These are phyloP conservation scores for Taenioides sp. DNA, from an alignment of 2,797 vertebrate species.

Conservation along the genomic window DNA sequence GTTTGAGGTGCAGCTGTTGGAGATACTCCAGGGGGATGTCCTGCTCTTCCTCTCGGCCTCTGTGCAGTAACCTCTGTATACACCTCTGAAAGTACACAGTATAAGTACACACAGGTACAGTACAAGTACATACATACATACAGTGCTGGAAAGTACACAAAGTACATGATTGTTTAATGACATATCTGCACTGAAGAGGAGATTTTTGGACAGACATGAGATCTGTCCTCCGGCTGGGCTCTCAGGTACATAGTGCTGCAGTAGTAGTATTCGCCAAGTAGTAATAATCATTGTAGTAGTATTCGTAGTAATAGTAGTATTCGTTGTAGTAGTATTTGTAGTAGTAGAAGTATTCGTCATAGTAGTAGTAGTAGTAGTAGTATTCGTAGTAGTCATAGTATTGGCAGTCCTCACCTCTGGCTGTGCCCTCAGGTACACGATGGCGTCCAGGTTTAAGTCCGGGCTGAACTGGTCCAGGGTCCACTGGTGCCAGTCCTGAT, in stretches of 20 bases:
- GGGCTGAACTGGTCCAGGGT: constrained; percentile 79
- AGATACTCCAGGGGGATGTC: constrained; percentile 84
- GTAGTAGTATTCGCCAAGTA: no score
- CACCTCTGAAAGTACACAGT: constrained; percentile 71
- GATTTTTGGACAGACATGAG: no score
- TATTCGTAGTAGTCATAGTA: not conserved
- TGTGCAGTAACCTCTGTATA: constrained; percentile 80
- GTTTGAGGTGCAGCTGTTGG: constrained; percentile 85
- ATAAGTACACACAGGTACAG: not conserved
- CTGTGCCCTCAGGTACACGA: constrained; percentile 83
- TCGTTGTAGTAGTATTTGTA: no score
- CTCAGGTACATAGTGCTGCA: not conserved
- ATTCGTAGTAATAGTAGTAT: no score
- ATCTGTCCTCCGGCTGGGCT: no score
- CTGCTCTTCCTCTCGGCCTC: constrained; percentile 82
- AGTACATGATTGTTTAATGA: no score
- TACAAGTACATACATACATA: not conserved
- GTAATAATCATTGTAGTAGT: no score
- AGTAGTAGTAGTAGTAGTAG: not conserved
- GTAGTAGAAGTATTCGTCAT: not conserved
- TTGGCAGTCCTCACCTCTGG: constrained; percentile 67
- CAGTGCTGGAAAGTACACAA: no score
- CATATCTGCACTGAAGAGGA: no score
- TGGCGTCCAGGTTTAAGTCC: constrained; percentile 79
- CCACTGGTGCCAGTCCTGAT: constrained; percentile 87